Percentiles rank a stretch among this genome's conserved stretches.
Conservation (phyloP, 30 jellyfish, hydroid and myxozoan genomes). For the Aurelia sp. region DNA sequence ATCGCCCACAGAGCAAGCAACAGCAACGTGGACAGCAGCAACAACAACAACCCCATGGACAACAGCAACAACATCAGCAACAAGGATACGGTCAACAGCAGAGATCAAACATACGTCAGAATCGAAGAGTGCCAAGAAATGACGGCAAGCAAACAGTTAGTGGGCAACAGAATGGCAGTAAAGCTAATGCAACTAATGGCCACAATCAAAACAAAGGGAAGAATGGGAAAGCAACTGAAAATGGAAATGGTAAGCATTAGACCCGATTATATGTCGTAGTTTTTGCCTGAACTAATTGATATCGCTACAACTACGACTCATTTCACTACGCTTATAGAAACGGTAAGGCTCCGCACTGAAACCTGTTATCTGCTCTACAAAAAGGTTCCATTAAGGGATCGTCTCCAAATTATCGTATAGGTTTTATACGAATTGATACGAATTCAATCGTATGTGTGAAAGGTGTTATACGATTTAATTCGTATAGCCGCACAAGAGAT, state of each 20-base stretch:
- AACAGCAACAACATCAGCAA: conserved; percentile 36
- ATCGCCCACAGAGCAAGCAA: conserved; percentile 6
- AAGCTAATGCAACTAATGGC: conserved; percentile 35
- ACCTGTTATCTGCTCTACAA: too few species aligned
- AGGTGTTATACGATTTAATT: too few species aligned
- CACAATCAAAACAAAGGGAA: conserved; percentile 12
- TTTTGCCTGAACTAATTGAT: too few species aligned
- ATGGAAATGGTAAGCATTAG: not conserved
- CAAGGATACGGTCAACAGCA: conserved; percentile 36
- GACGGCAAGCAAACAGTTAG: conserved; percentile 28
- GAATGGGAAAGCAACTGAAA: conserved; percentile 27
- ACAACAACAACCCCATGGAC: conserved; percentile 27
- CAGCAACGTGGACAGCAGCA: conserved; percentile 63
- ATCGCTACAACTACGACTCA: too few species aligned
- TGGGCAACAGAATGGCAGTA: conserved; percentile 1
- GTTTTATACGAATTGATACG: too few species aligned
- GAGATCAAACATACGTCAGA: conserved; percentile 57
- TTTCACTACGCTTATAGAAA: too few species aligned
- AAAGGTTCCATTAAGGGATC: too few species aligned
- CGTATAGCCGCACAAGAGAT: too few species aligned
- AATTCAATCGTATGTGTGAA: too few species aligned
- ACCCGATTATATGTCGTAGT: too few species aligned
- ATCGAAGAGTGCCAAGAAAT: conserved; percentile 54
- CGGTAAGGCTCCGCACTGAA: too few species aligned
- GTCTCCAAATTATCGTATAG: too few species aligned